A percentile compares a stretch with the other conserved stretches of the same genome.
These are phyloP conservation scores for Aphidoletes aphidimyza DNA, from an alignment of 2,888 invertebrate genomes.

Conservation along the genomic window DNA sequence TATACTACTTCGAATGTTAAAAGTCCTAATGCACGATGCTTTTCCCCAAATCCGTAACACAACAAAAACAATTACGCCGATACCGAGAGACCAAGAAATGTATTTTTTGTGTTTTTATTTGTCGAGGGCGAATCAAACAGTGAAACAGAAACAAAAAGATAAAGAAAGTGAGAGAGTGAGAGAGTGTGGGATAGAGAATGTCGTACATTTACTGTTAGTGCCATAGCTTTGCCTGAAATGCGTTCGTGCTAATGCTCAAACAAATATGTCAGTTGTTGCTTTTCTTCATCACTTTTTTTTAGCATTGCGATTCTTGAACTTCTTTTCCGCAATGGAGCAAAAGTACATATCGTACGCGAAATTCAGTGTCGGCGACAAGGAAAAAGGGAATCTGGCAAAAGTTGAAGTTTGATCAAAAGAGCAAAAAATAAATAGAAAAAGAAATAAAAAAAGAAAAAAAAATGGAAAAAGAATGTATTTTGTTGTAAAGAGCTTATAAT, in stretches of 20 bases:
- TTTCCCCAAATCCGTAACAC: slow-evolving; percentile 3
- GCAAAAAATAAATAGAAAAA: no score
- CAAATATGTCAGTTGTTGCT: slow-evolving; percentile 50
- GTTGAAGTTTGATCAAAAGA: neutral
- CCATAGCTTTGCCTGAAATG: neutral
- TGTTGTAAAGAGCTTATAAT: slow-evolving; percentile 8
- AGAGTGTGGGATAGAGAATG: neutral
- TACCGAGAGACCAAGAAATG: slow-evolving; percentile 23
- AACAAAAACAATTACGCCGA: slow-evolving; percentile 18
- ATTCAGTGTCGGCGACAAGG: neutral
- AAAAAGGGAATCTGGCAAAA: neutral
- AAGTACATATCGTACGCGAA: neutral
- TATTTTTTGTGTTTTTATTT: slow-evolving; percentile 10
- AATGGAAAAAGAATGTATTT: neutral
- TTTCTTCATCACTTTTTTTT: neutral
- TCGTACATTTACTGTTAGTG: slow-evolving; percentile 23
- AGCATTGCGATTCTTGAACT: neutral
- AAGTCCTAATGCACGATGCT: slow-evolving; percentile 10
- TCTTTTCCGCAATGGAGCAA: neutral
- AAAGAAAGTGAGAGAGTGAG: no score
- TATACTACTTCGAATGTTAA: neutral
- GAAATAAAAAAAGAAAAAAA: neutral
- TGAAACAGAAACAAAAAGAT: no score
- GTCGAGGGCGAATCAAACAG: no score
- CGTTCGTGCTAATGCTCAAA: neutral